Percentiles rank a stretch among this genome's conserved stretches.
These are phyloP conservation scores for Drosophila bocki DNA, from an alignment of 1,140 invertebrate genomes.

Conservation along the genomic window DNA sequence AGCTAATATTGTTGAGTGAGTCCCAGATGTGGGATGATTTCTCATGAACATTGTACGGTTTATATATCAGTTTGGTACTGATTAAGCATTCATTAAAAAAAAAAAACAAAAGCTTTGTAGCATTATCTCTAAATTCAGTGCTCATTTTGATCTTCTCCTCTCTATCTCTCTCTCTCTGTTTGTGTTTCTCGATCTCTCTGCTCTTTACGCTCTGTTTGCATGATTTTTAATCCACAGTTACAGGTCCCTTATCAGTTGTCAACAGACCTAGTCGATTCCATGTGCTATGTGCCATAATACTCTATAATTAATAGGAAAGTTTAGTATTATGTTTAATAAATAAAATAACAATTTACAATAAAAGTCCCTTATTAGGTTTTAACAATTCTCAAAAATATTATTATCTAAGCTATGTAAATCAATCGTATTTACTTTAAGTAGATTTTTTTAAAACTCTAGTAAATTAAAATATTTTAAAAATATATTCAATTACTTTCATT, in stretches of 20 bases:
- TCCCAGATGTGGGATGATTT: constrained; percentile 1
- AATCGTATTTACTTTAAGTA: too few relatives aligned
- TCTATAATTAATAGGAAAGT: too few relatives aligned
- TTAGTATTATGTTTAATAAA: too few relatives aligned
- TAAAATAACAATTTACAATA: too few relatives aligned
- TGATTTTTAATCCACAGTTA: constrained; percentile 36
- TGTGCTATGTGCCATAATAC: constrained; percentile 7
- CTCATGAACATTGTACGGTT: not conserved
- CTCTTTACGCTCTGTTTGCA: constrained; percentile 8
- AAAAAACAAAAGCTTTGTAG: constrained; percentile 3
- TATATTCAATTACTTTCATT: too few relatives aligned
- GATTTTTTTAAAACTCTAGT: too few relatives aligned
- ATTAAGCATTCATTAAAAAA: constrained; percentile 21
- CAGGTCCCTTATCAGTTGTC: constrained; percentile 46
- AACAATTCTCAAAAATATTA: too few relatives aligned
- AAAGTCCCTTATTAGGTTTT: too few relatives aligned
- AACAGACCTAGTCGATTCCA: constrained; percentile 26
- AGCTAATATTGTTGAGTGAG: constrained; percentile 5
- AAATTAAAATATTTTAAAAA: too few relatives aligned
- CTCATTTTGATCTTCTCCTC: constrained; percentile 4
- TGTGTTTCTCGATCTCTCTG: constrained; percentile 8
- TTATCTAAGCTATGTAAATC: too few relatives aligned
- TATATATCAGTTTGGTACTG: constrained; percentile 15
- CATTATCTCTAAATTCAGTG: constrained; percentile 23
- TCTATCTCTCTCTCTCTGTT: constrained; percentile 19